Conservation (phyloP, 1,140 invertebrate genomes). For the Riptortus pedestris region DNA sequence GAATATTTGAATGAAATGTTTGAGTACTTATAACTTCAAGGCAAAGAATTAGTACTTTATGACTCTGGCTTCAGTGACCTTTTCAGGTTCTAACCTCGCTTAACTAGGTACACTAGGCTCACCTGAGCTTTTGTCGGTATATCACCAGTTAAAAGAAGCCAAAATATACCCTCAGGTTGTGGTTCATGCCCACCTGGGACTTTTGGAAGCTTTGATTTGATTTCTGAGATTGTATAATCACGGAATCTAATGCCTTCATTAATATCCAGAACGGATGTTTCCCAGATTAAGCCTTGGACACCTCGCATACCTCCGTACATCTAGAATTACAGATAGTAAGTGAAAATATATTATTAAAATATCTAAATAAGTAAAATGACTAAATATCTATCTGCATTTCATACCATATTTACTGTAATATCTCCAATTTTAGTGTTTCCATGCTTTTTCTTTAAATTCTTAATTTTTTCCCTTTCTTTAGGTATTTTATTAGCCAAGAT, state of each 20-base stretch:
- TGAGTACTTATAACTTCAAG: too few species aligned
- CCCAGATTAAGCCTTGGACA: slow-evolving; percentile 85
- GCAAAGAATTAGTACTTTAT: too few species aligned
- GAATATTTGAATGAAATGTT: too few species aligned
- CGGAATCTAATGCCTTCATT: slow-evolving; percentile 93
- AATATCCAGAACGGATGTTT: slow-evolving; percentile 87
- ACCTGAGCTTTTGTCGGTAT: slow-evolving; percentile 73
- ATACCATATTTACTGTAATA: slow-evolving; percentile 88
- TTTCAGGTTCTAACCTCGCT: too few species aligned
- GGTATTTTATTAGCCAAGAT: not conserved
- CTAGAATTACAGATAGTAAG: not conserved
- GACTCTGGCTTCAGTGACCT: too few species aligned
- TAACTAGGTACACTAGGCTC: slow-evolving; percentile 45
- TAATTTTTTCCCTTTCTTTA: slow-evolving; percentile 56
- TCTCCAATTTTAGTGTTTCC: slow-evolving; percentile 81
- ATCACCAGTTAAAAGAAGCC: slow-evolving; percentile 85
- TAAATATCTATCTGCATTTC: too few species aligned
- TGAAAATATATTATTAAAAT: not conserved
- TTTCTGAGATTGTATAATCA: slow-evolving; percentile 88
- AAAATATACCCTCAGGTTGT: slow-evolving; percentile 89
- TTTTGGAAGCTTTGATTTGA: slow-evolving; percentile 79
- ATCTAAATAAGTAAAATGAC: not conserved
- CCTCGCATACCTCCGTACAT: slow-evolving; percentile 91
- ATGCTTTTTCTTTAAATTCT: slow-evolving; percentile 77
- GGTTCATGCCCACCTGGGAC: slow-evolving; percentile 74